Conservation (phyloP, 2,113 vertebrate genomes). For the Chamaetylas fuelleborni region DNA sequence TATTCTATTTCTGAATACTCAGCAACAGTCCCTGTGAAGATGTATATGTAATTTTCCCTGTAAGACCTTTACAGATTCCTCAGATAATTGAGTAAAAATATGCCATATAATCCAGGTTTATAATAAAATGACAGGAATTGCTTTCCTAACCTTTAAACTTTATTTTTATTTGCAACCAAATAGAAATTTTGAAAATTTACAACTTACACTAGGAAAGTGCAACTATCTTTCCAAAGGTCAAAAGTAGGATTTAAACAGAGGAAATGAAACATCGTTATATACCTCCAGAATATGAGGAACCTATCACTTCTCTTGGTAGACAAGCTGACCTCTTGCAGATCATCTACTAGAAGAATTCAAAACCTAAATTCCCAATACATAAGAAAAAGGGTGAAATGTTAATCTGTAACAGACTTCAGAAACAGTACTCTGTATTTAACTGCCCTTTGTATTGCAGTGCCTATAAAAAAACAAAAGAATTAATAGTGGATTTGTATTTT, state of each 20-base stretch:
- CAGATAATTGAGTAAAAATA: background rate
- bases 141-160: background rate
- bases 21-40: background rate
- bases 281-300: background rate
- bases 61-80: background rate
- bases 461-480: background rate
- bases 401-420: background rate
- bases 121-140: background rate
- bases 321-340: background rate
- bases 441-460: background rate
- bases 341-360: background rate
- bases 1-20: background rate
- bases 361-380: background rate
- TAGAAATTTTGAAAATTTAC: background rate
- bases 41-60: background rate
- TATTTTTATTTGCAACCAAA: background rate
- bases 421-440: background rate
- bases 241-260: background rate
- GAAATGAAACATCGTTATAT: background rate
- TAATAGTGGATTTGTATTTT: background rate
- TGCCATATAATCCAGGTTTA: background rate
- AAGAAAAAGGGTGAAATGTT: background rate
- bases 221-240: background rate
- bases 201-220: background rate
- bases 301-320: background rate